These are phyloP conservation scores for Furnarius figulus DNA, from an alignment of 2,113 vertebrate species.

Conservation along the genomic window DNA sequence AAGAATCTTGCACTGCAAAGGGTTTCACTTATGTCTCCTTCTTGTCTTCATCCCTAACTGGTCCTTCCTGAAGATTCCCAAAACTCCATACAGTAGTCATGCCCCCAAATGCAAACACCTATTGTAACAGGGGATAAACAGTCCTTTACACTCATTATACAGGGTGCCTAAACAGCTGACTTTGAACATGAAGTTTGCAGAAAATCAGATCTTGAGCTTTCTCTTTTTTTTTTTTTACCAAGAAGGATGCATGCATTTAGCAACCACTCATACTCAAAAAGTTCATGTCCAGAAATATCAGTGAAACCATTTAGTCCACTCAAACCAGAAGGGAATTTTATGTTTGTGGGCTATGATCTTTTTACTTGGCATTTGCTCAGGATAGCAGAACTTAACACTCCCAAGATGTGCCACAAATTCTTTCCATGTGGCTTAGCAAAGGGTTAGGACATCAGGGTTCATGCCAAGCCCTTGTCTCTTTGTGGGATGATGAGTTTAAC, in stretches of 20 bases:
- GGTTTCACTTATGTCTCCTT: neutral
- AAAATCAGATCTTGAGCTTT: neutral
- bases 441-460: neutral
- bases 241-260: neutral
- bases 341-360: neutral
- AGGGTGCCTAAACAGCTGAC: neutral
- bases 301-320: neutral
- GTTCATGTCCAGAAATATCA: neutral
- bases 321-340: neutral
- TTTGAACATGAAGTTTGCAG: neutral
- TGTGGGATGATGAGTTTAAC: neutral
- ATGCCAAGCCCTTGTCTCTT: neutral
- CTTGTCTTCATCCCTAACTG: neutral
- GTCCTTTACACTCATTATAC: neutral
- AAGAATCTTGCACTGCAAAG: neutral
- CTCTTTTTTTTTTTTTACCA: neutral
- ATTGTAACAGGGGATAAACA: neutral
- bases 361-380: neutral
- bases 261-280: neutral
- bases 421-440: neutral
- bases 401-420: neutral
- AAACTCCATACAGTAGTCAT: neutral
- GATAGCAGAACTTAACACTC: neutral
- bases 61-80: neutral
- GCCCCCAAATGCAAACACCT: neutral